Evolutionary conservation across 2,797 vertebrate genomes (phyloP), one percentile per base, ranked within the genome.

Genomic region (Sciurus vulgaris): DNA sequence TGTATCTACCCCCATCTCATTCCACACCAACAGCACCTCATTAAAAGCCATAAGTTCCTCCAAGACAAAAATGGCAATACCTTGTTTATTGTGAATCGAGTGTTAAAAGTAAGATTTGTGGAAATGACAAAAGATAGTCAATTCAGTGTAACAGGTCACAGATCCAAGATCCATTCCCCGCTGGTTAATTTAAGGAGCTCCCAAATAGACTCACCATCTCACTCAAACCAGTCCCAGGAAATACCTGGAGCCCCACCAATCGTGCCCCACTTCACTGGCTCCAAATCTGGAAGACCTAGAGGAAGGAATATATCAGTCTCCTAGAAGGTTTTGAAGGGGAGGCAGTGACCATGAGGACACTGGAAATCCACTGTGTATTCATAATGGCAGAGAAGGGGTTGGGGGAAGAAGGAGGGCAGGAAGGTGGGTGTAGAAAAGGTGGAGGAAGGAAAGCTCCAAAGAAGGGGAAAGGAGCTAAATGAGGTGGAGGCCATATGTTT

Each of bases 1-100:
- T 59, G 5, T 10, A 1, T 47, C 30, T 1, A 0, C 41, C 65
- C 51, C 41, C 17, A 9, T 7, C 15, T 56, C 9, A 1, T n/a
- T 2, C 54, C 33, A 35, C 61, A 44, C 24, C 35, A 0, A n/a
- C 11, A 11, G 5, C 54, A 44, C 4, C 49, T 14, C 72, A 38
- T 33, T 72, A n/a, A 38, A 2, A 38, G 7, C 18, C 0, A 0
- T 7, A 22, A 26, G 28, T 26, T 28, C 51, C 51, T 72, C 30
- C 73, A 84, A 51, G 51, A 44, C 2, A 2, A 24, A n/a, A 14
- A 44, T 33, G 33, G 26, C 35, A 7, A 18, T 3, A 72, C 26
- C 4, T 35, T 63, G 24, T 24, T 73, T 77, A 22, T 54, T 67
- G 38, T 51, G 5, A 85, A 28, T 26, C 1, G 35, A 30, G 47